Base-by-base conservation (phyloP, 2,888 invertebrate genomes). In the Megamerina dolium region DNA sequence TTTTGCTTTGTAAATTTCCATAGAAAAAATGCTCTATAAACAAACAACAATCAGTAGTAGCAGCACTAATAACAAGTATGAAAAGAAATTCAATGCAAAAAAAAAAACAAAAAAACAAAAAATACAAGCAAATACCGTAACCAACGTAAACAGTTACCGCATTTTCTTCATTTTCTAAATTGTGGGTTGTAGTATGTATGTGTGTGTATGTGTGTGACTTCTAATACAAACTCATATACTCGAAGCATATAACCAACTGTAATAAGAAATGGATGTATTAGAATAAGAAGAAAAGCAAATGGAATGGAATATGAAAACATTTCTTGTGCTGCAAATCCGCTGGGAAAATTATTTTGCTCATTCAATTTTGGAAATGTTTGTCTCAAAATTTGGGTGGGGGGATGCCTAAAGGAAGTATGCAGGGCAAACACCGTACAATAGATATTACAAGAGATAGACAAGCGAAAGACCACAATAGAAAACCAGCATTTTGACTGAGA, bases 81-180 rank as follows among this genome's bases (percentile, higher is more conserved):
- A 26, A 55, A 58, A 52, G 57, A 59, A 57, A 48, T 43, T 38
- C 20, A 20, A n/a, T 19, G 5, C 35, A 20, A 27, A 27, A 42
- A 37, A 35, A 43, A 32, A n/a, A n/a, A n/a, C n/a, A n/a, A n/a
- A n/a, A n/a, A n/a, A n/a, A n/a, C 8, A 10, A 19, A 29, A 51
- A 53, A 49, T 61, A 61, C 60, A 61, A 61, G 56, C 58, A 61
- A 61, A 62, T 57, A 60, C 60, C 62, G 60, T 61, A 61, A 61
- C 60, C 62, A 49, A 23, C n/a, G n/a, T n/a, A n/a, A n/a, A n/a
- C n/a, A n/a, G n/a, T 54, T 60, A 62, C 62, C 62, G 57, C 60
- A 62, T 58, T 62, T 62, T 59, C 62, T 60, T 62, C 58, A 59
- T 61, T 61, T 53, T n/a, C n/a, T 53, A 50, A 47, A 35, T 37